Evolutionary conservation across 1,140 invertebrate genomes (phyloP), one percentile per base, ranked within the genome.

Genomic region (Caenorhabditis inopinata): DNA sequence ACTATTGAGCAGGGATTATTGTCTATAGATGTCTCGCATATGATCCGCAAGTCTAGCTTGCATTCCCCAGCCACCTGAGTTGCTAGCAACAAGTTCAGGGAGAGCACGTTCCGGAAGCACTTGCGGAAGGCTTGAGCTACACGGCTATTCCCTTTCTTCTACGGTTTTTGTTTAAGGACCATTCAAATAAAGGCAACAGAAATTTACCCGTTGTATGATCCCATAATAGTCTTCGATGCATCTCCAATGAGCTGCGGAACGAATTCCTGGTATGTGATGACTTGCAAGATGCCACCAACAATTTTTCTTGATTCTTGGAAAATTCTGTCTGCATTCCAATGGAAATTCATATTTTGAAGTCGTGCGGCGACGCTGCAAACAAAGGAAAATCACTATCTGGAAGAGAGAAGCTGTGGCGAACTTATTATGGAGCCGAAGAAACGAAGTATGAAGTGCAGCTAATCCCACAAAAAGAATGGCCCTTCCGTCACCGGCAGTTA

Each of bases 201-300:
- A 47, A 47, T 18, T 16, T 23, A 51, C 58, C 58, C 58, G n/a
- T 35, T 38, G 7, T 68, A 68, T 9, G 58, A 29, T 68, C 58
- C 58, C 32, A 68, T 38, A 14, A 68, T 68, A 42, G 58, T 68
- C 32, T 68, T 68, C n/a, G 58, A 68, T 1, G 58, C 58, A 11
- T 68, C 58, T 18, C 94, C 94, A 21, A 95, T 89, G 2, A 96
- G 86, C 21, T 92, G 89, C 0, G 94, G 93, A 47, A 96, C 85
- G 92, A 93, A 97, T 86, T 95, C 93, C 9, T 47, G 42, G 32
- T 38, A 49, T 5, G 35, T 49, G 32, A 29, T 68, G 12, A 94
- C 93, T 84, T 96, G 94, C 84, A 96, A 92, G 85, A 93, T 91
- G 35, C 94, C 94, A 3, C 93, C 92, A 1, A 96, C 93, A 23